Evolutionary conservation across 2,797 vertebrate genomes (phyloP).

Genomic region (Argya squamiceps): DNA sequence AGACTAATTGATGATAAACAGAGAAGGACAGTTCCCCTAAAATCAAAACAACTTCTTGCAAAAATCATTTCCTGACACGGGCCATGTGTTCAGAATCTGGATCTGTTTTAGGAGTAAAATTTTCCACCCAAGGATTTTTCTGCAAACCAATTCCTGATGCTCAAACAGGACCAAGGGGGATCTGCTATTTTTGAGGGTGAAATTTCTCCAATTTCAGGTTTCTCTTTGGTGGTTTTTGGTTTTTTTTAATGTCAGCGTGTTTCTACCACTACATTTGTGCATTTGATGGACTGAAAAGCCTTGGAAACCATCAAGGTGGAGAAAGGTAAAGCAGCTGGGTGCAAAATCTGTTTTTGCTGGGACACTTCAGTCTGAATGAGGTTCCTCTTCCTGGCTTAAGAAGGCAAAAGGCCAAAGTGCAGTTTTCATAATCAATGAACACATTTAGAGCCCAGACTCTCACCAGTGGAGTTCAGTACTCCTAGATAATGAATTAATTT

Average conservation of each 20-base stretch:
- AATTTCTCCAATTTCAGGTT: background rate
- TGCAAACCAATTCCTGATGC: background rate
- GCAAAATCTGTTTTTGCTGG: background rate
- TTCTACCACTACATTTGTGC: background rate
- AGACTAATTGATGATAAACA: background rate
- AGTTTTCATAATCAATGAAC: background rate
- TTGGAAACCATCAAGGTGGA: background rate
- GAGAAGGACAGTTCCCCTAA: background rate
- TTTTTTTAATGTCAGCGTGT: background rate
- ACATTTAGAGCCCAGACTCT: background rate
- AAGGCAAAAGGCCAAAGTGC: background rate
- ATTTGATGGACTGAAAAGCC: background rate
- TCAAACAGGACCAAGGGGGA: background rate
- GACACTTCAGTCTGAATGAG: background rate
- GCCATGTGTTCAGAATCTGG: background rate
- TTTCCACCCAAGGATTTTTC: background rate
- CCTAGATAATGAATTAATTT: background rate
- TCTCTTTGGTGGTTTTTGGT: too few relatives aligned
- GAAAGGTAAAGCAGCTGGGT: background rate
- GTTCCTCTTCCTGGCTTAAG: background rate
- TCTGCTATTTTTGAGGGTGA: background rate
- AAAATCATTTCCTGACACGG: background rate
- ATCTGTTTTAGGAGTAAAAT: background rate
- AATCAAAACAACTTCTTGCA: background rate
- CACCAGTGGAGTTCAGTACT: background rate